Evolutionary conservation across 2,888 invertebrate genomes (phyloP), one percentile per base, ranked within the genome.

Genomic region (Patella depressa): DNA sequence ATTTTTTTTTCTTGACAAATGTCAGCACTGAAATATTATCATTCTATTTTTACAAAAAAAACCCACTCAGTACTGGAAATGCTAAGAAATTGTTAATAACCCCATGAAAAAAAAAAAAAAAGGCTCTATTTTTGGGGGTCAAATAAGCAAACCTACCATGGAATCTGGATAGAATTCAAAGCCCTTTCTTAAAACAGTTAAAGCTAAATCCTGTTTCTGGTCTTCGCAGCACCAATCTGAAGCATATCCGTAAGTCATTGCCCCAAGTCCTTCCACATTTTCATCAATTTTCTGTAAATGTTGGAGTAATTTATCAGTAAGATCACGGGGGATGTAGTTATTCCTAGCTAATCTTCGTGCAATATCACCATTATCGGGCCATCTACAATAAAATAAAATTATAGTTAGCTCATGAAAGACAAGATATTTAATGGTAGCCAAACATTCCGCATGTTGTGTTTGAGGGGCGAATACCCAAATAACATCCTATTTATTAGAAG

Each of bases 171-270:
- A 83, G 14, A 78, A 75, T 57, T 78, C 29, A 14, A 74, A 34
- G 1, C 80, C 82, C n/a, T 75, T 79, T 59, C 78, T 74, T 9
- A 81, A 54, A 9, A 82, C 81, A 12, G 73, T 72, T n/a, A 76
- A 71, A 71, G 79, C 77, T n/a, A 76, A 73, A 0, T 82, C 76
- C 24, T 53, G 9, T 19, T 74, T 76, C 15, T 78, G 34, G n/a
- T 45, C 55, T 19, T 74, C 34, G 7, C 74, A 72, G 54, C 82
- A 82, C 82, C 82, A 82, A 3, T 59, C 55, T 2, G 79, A 73
- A 14, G 76, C 81, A 69, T 77, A 79, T 59, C 76, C 70, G 45
- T 81, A 82, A 14, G 78, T 72, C 29, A 74, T 76, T 34, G 72
- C 76, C 59, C 34, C 73, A 65, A 77, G 80, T 34, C 80, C 77